Base-by-base conservation (phyloP, 2,113 vertebrate species). In the Corynorhinus townsendii region DNA sequence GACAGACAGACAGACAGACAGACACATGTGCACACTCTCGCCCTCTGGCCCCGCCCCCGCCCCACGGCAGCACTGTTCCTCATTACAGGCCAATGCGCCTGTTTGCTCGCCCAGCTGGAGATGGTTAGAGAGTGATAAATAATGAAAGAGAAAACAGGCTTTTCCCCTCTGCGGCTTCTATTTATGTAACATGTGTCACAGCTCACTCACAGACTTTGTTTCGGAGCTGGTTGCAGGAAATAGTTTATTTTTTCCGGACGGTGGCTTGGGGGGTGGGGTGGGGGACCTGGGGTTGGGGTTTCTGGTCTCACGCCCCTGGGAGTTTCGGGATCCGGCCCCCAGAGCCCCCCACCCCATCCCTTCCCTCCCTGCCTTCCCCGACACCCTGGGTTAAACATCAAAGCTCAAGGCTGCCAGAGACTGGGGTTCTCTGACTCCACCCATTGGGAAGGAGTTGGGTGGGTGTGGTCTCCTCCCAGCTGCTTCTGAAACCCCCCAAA, bases 41-140 rank as follows among this genome's bases (percentile, higher is more conserved):
- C 72, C 52, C 94, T 62, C 54, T 1, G 24, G 9, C 76, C 93
- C 92, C 92, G 86, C 87, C 62, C 68, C 97, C 90, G 93, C 96
- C 96, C 89, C 76, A 85, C 76, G 2, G 93, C 91, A 88, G 80
- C 81, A 62, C 97, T 97, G 97, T 93, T 97, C 96, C 94, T 97
- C 94, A 96, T 97, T 99, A 99, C 98, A 97, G 98, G 97, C 98
- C 98, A 98, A 98, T 99, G 99, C 98, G 99, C 98, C 99, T 99
- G 98, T 99, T 99, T 99, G 99, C 98, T 99, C 98, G 98, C 98
- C 98, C 99, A 99, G 99, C 99, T 99, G 99, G 98, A 98, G 98
- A 97, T 96, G 98, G 98, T 99, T 99, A 98, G 98, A 98, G 98
- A 98, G 98, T 98, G 98, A 99, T 99, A 99, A 99, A 99, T 99